phyloP scores from a whole-genome alignment of 2,113 vertebrate genomes.

The Formicarius rufipectus region DNA sequence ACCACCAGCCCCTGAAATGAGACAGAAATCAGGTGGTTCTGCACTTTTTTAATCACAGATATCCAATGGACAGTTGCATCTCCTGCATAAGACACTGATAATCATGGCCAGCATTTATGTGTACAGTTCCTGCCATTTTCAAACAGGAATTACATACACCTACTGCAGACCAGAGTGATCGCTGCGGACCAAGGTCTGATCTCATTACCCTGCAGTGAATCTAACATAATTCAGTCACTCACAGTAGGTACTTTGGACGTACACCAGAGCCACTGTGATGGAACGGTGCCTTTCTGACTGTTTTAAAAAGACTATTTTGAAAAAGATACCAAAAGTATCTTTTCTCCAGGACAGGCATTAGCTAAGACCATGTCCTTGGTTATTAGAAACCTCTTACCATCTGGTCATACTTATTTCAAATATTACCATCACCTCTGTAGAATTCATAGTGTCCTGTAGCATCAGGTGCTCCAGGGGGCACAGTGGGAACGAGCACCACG shows the following conservation, averaged over 20 bases:
- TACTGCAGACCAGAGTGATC: neutral
- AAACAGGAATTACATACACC: fast-evolving
- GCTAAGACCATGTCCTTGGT: neutral
- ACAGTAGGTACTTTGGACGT: neutral
- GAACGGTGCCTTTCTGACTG: neutral
- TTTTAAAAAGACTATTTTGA: neutral
- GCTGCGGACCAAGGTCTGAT: neutral
- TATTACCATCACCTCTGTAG: neutral
- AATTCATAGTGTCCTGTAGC: neutral
- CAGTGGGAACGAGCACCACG: neutral
- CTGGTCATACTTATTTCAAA: neutral
- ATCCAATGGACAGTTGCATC: neutral
- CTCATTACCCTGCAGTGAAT: slow-evolving; percentile 29
- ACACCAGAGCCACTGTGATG: neutral
- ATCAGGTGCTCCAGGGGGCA: neutral
- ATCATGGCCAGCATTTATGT: neutral
- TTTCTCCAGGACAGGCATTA: neutral
- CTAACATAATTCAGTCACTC: slow-evolving; percentile 1
- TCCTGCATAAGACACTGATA: neutral
- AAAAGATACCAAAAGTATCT: neutral
- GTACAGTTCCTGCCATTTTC: neutral
- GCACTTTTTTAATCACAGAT: neutral
- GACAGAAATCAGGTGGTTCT: neutral
- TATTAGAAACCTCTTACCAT: neutral
- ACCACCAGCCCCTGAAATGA: fast-evolving